phyloP scores from a whole-genome alignment of 2,888 invertebrate species.

The Scaptomyza parva region DNA sequence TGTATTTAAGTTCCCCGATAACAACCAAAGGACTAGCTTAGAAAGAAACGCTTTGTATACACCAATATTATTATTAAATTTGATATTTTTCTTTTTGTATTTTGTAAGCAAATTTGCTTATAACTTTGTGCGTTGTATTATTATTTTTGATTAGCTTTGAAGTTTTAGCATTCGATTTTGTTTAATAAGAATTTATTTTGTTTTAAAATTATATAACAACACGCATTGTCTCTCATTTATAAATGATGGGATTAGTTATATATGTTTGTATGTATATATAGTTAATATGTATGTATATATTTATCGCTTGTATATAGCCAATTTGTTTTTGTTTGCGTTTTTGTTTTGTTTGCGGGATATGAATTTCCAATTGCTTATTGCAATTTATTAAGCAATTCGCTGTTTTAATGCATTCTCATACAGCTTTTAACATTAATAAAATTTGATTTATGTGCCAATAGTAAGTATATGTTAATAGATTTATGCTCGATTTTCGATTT shows the following conservation, averaged over 20 bases:
- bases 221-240: slow-evolving; percentile 52
- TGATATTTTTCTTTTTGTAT: slow-evolving; percentile 41
- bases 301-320: slow-evolving; percentile 63
- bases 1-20: slow-evolving; percentile 17
- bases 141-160: slow-evolving; percentile 54
- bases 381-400: slow-evolving; percentile 36
- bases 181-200: slow-evolving; percentile 46
- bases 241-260: slow-evolving; percentile 49
- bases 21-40: slow-evolving; percentile 66
- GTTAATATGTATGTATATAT: slow-evolving; percentile 23
- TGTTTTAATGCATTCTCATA: slow-evolving; percentile 26
- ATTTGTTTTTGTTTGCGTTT: slow-evolving; percentile 43
- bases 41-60: slow-evolving; percentile 22
- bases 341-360: slow-evolving; percentile 56
- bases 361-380: slow-evolving; percentile 66
- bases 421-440: slow-evolving; percentile 74
- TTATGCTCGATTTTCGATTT: too few relatives aligned
- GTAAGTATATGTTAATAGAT: slow-evolving; percentile 49
- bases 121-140: slow-evolving; percentile 74
- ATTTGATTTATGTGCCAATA: slow-evolving; percentile 75
- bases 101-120: slow-evolving; percentile 74
- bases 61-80: slow-evolving; percentile 24
- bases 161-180: slow-evolving; percentile 43
- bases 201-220: slow-evolving; percentile 78
- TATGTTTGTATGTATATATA: slow-evolving; percentile 37